Evolutionary conservation across 2,113 vertebrate species (phyloP), one percentile per base, ranked within the genome.

Genomic region (Jaculus jaculus): DNA sequence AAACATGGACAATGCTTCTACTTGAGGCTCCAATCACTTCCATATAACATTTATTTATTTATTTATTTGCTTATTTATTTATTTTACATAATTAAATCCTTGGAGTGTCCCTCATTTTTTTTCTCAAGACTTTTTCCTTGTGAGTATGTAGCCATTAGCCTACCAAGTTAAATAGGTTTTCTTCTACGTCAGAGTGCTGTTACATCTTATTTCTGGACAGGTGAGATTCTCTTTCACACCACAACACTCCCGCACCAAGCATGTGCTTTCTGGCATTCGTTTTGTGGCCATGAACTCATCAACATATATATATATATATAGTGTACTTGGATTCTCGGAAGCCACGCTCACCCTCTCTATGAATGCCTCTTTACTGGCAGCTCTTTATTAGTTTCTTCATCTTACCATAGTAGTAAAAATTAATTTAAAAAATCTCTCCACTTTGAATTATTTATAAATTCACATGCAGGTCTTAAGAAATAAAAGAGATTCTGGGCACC

Each of bases 1-100:
- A 39, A 20, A 16, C 66, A 83, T 23, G 20, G 37, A 42, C 18
- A 4, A 37, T 4, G 7, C 17, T 12, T 84, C n/a, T 69, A 92
- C 24, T 34, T 1, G 71, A 63, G 58, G 9, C 39, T 58, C 47
- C 37, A 28, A 0, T n/a, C 42, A 61, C 54, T 86, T 90, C 51
- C 34, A 32, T 47, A 42, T 80, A 3, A 47, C 63, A 78, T 37
- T 89, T 92, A 66, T 87, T 95, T 94, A 92, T 85, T 69, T 8
- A 47, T 8, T 47, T 47, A 6, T 47, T n/a, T n/a, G n/a, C n/a
- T 47, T 47, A 47, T 47, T 47, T 47, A 47, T 47, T 47, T 69
- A 60, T 74, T 80, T 88, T 63, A 21, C 84, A 47, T 83, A 94
- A 93, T 72, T 74, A 82, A 58, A 88, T 63, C 79, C n/a, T 85